Conservation (phyloP, 2,797 vertebrate genomes). For the Erithacus rubecula region DNA sequence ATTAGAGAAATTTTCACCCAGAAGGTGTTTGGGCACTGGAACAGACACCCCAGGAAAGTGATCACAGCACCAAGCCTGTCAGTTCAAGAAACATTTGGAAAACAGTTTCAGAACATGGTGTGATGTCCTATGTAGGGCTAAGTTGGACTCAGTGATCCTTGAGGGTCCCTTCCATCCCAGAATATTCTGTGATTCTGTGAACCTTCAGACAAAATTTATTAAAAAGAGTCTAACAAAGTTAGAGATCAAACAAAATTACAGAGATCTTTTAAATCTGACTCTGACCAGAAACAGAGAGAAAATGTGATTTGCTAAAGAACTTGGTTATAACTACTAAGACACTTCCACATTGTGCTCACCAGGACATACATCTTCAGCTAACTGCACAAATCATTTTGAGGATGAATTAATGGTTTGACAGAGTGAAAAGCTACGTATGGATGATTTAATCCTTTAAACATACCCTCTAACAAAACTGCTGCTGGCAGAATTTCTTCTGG, state of each 20-base stretch:
- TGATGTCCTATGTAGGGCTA: background rate
- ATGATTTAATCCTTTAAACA: background rate
- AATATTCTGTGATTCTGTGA: background rate
- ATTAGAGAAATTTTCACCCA: background rate
- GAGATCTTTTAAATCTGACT: background rate
- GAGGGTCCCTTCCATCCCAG: background rate
- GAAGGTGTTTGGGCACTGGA: background rate
- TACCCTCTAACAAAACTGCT: conserved; percentile 16
- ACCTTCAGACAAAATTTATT: background rate
- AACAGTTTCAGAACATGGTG: background rate
- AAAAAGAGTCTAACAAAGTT: background rate
- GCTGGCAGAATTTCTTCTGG: conserved; percentile 50
- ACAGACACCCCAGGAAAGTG: background rate
- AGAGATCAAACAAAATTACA: background rate
- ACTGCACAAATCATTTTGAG: background rate
- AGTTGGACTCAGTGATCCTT: background rate
- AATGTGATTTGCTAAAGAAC: background rate
- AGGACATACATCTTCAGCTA: background rate
- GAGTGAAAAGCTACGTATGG: background rate
- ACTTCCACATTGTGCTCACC: background rate
- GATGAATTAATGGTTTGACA: background rate
- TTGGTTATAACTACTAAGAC: background rate
- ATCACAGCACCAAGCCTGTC: background rate
- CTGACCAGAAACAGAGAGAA: background rate
- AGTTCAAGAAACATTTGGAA: background rate